Base-by-base conservation (phyloP, 1,140 invertebrate genomes). In the Aphidius gifuensis region DNA sequence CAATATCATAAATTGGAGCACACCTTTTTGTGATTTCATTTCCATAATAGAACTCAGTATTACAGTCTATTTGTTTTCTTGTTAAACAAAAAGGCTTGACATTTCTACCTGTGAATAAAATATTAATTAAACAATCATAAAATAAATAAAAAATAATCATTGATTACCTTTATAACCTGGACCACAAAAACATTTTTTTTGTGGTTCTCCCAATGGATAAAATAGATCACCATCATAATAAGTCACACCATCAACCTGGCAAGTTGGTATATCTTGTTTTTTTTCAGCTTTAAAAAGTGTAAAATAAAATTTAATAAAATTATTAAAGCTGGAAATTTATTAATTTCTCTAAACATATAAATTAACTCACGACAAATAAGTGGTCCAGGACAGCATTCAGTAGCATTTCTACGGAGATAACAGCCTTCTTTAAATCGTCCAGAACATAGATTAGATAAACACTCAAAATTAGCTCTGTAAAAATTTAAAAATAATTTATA, bases 151-250 rank as follows among this genome's bases (percentile, higher is more conserved):
- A 49, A 11, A n/a, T 49, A 4, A 40, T 6, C 4, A 6, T 7
- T 40, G 9, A n/a, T 23, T 44, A 7, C 5, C 9, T 53, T 66
- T 49, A 23, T 50, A 50, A 44, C 53, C 53, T 16, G 39, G 43
- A 59, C 46, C 40, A 40, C 75, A 77, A 7, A 50, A 5, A 44
- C 75, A 77, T 0, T 64, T 46, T 49, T 46, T 59, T 40, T 68
- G 42, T 7, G 66, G 56, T 1, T 5, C 60, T 5, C 9, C 9
- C 8, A 6, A 0, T 1, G 55, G 58, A 6, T 47, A 1, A 8
- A 77, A 76, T 1, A 16, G 32, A 21, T 77, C 44, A 3, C 75
- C 75, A 0, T 71, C 71, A 4, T 16, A 55, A 23, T 71, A 74
- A n/a, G 21, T 64, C 54, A 62, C 60, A 16, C 74, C 74, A 5